A percentile compares a stretch with the other conserved stretches of the same genome.
Conservation (phyloP, 2,888 invertebrate species). For the Cheilosia grossa region DNA sequence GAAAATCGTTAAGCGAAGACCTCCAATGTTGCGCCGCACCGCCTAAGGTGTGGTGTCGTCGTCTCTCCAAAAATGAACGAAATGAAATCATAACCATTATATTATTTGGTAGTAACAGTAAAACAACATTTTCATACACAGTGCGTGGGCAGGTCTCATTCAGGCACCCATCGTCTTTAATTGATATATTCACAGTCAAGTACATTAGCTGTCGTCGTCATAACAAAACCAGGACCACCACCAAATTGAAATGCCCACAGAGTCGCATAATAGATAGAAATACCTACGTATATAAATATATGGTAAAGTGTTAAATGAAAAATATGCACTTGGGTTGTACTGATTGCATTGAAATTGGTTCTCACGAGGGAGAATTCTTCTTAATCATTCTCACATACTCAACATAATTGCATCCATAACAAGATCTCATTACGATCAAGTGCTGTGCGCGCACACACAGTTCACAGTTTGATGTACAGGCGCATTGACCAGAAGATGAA, state of each 20-base stretch:
- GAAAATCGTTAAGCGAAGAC: constrained; percentile 26
- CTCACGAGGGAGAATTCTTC: constrained; percentile 37
- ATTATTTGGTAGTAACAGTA: constrained; percentile 68
- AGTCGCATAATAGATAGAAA: background rate
- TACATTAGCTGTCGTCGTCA: constrained; percentile 25
- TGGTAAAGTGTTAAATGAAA: constrained; percentile 53
- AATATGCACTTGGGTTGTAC: background rate
- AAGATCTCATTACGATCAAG: constrained; percentile 73
- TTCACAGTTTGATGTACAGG: constrained; percentile 47
- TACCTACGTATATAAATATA: background rate
- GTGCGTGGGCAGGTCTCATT: constrained; percentile 62
- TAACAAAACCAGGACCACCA: constrained; percentile 48
- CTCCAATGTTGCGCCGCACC: constrained; percentile 53
- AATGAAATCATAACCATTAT: constrained; percentile 70
- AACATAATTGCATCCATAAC: constrained; percentile 69
- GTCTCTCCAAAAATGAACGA: background rate
- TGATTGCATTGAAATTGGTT: constrained; percentile 55
- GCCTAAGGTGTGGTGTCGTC: constrained; percentile 70
- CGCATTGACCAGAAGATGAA: constrained; percentile 1
- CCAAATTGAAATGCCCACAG: constrained; percentile 15
- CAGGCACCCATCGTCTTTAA: constrained; percentile 42
- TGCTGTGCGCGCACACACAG: constrained; percentile 22
- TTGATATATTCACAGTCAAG: constrained; percentile 57
- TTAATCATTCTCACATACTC: constrained; percentile 68
- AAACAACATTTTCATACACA: constrained; percentile 50